These are phyloP conservation scores for Ferrisia virgata DNA, from an alignment of 2,888 invertebrate genomes.

Conservation along the genomic window DNA sequence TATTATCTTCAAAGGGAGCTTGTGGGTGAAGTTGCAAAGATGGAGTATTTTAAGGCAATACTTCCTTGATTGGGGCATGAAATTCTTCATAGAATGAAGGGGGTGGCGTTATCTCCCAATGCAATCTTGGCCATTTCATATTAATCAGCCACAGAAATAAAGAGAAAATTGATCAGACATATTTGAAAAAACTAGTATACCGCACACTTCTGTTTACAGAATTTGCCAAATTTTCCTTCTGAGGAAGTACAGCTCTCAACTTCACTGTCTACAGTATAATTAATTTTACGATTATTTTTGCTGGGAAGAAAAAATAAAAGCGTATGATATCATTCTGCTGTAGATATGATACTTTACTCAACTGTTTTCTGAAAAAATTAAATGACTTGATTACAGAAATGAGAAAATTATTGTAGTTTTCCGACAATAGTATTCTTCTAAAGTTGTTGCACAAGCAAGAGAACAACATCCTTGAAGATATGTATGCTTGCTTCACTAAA, in stretches of 20 bases:
- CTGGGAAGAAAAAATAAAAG: neutral
- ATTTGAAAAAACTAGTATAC: neutral
- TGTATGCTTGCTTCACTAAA: too few species aligned
- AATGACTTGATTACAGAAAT: neutral
- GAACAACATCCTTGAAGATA: too few species aligned
- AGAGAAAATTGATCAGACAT: neutral
- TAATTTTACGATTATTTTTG: neutral
- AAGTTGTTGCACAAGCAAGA: neutral
- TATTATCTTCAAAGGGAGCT: too few species aligned
- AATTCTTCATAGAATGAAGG: neutral
- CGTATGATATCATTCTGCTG: neutral
- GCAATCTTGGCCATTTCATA: neutral
- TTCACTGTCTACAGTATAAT: neutral
- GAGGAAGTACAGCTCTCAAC: neutral
- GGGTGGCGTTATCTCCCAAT: neutral
- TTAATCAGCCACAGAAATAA: neutral
- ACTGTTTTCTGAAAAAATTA: neutral
- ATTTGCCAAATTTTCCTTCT: neutral
- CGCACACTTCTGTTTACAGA: neutral
- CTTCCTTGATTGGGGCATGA: too few species aligned
- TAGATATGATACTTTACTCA: neutral
- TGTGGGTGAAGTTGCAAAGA: too few species aligned
- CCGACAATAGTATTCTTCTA: neutral
- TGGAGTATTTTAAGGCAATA: too few species aligned
- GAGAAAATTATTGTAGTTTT: neutral